These are phyloP conservation scores for Delphinapterus leucas DNA, from an alignment of 2,113 vertebrate genomes.

Conservation along the genomic window DNA sequence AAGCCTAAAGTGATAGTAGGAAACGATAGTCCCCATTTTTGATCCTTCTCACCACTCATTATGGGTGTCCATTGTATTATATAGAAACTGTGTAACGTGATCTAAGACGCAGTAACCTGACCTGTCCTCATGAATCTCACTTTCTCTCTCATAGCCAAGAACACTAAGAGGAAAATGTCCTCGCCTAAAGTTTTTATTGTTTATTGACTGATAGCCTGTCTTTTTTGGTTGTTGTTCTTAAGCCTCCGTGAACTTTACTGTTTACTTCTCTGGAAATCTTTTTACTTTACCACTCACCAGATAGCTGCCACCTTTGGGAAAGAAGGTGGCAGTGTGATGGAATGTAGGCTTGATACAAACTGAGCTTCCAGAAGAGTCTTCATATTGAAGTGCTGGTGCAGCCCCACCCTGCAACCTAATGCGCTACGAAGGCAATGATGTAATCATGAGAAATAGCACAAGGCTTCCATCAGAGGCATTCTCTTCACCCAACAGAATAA, in stretches of 20 bases:
- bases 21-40: not conserved
- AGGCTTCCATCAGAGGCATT: not conserved
- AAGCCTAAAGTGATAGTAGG: not conserved
- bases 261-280: slow-evolving; percentile 68
- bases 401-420: not conserved
- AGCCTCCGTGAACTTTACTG: slow-evolving; percentile 68
- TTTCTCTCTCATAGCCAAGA: slow-evolving; percentile 35
- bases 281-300: slow-evolving; percentile 30
- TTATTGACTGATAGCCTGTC: slow-evolving; percentile 66
- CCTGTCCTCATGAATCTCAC: slow-evolving; percentile 25
- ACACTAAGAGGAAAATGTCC: slow-evolving; percentile 63
- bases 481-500: not conserved
- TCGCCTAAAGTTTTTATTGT: slow-evolving; percentile 71
- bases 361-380: not conserved
- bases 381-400: not conserved
- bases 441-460: not conserved
- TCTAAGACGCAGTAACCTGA: not conserved
- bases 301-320: slow-evolving; percentile 59
- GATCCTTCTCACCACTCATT: not conserved
- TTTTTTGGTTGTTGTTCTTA: not conserved
- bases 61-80: not conserved
- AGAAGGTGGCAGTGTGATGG: slow-evolving; percentile 34
- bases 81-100: not conserved
- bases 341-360: not conserved
- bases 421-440: not conserved